A percentile compares a stretch with the other conserved stretches of the same genome.
These are phyloP conservation scores for Rhinopomastus cyanomelas DNA, from an alignment of 2,113 vertebrate genomes.

Conservation along the genomic window DNA sequence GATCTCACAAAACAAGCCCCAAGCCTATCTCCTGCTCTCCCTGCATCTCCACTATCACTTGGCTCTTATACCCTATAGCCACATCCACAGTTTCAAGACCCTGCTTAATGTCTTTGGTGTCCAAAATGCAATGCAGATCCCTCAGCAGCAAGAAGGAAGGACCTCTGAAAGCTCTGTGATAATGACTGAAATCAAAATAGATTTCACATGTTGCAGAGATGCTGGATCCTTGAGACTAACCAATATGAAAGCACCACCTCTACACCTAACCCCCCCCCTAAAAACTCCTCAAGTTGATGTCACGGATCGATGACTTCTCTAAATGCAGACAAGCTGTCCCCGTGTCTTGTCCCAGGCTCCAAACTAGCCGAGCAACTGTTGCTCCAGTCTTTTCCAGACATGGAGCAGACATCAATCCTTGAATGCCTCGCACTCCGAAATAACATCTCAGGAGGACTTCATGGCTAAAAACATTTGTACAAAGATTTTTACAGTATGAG, in stretches of 20 bases:
- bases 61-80: background rate
- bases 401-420: slow-evolving; percentile 14
- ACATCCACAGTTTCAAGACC: background rate
- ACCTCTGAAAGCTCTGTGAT: background rate
- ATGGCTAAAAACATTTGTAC: slow-evolving; percentile 22
- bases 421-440: slow-evolving; percentile 7
- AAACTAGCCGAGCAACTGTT: background rate
- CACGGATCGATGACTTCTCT: background rate
- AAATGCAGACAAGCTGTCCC: background rate
- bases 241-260: background rate
- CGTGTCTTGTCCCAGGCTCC: background rate
- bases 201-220: background rate
- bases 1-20: background rate
- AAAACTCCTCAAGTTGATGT: background rate
- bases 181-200: background rate
- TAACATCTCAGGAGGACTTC: slow-evolving; percentile 9
- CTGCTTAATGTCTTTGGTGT: background rate
- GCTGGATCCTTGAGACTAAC: background rate
- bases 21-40: background rate
- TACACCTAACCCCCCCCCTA: fast-evolving
- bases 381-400: slow-evolving; percentile 8
- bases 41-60: background rate
- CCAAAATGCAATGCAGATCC: background rate
- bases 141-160: background rate
- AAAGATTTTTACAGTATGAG: slow-evolving; percentile 35